Base-by-base conservation (phyloP, 1,140 invertebrate genomes). In the Achroia grisella region DNA sequence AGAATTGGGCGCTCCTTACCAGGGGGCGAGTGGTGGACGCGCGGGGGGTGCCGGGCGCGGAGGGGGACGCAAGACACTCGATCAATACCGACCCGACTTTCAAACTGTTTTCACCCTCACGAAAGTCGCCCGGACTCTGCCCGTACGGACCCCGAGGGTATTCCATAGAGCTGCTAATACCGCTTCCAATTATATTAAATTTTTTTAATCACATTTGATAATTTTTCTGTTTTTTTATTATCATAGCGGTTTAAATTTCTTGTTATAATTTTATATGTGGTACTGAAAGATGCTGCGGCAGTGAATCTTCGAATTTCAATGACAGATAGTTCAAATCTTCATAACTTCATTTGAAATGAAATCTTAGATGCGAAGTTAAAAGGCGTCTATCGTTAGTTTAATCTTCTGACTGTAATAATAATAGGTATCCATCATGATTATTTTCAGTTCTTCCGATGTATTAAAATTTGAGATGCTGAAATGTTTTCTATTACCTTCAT, bases 31-130 rank as follows among this genome's bases (percentile, higher is more conserved):
- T 35, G 50, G 34, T 61, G 51, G 50, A 23, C 49, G 50, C 39
- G 53, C 48, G 52, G 57, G 51, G 53, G 55, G 40, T 35, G 10
- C 52, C 51, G 51, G 52, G 59, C 56, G 43, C 46, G 17, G 31
- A 42, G 33, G 39, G 63, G 60, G 62, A 55, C 60, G 68, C 60
- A 82, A 82, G 80, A 82, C 80, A 80, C 78, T 79, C 74, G 80
- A 84, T 84, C 80, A 82, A 84, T 84, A 84, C 80, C 74, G 74
- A 74, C 78, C 78, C 80, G 78, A 84, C 81, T 85, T 85, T 85
- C 81, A 85, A 85, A 85, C 81, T 79, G 81, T 73, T 85, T 85
- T 85, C 78, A 76, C 81, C 81, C 80, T 82, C 74, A 81, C 72
- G 78, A 85, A 85, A 85, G 81, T 85, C 75, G 78, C 68, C 66